A percentile compares a stretch with the other conserved stretches of the same genome.
These are phyloP conservation scores for Toxostoma redivivum DNA, from an alignment of 2,113 vertebrate species.

Conservation along the genomic window DNA sequence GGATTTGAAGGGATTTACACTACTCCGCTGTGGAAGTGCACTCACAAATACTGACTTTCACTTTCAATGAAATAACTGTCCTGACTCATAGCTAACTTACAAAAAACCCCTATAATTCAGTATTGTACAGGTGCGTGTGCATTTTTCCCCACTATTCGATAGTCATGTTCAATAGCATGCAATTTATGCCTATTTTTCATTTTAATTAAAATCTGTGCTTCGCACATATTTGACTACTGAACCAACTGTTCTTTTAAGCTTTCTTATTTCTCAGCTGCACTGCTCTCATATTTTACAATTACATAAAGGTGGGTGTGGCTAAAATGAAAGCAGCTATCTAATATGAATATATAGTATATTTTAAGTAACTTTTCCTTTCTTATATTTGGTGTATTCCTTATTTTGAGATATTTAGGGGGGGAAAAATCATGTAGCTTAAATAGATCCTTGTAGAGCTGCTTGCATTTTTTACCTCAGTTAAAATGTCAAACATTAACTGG, in stretches of 20 bases:
- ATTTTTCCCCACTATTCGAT: not conserved
- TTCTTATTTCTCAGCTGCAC: slow-evolving; percentile 57
- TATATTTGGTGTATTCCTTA: not conserved
- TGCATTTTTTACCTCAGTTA: slow-evolving; percentile 61
- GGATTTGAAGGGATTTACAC: slow-evolving; percentile 37
- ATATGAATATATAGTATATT: not conserved
- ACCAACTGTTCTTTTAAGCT: not conserved
- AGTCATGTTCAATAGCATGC: not conserved
- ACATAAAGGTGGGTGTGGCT: slow-evolving; percentile 69
- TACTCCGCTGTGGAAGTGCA: slow-evolving; percentile 8
- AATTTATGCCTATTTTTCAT: not conserved
- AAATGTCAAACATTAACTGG: slow-evolving; percentile 65
- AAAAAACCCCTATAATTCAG: not conserved
- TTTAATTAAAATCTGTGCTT: not conserved
- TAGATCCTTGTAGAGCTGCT: slow-evolving; percentile 17
- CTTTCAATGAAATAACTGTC: slow-evolving; percentile 62
- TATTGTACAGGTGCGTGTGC: slow-evolving; percentile 51
- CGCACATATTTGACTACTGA: not conserved
- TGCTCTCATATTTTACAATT: slow-evolving; percentile 62
- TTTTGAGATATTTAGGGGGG: not conserved
- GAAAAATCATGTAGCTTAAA: slow-evolving; percentile 7
- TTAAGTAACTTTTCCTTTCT: slow-evolving; percentile 14
- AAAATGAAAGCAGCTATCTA: slow-evolving; percentile 51
- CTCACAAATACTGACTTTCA: slow-evolving; percentile 50
- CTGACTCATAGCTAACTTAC: slow-evolving; percentile 18